These are phyloP conservation scores for Hapalemur alaotrensis DNA, from an alignment of 2,797 vertebrate genomes.

Conservation along the genomic window DNA sequence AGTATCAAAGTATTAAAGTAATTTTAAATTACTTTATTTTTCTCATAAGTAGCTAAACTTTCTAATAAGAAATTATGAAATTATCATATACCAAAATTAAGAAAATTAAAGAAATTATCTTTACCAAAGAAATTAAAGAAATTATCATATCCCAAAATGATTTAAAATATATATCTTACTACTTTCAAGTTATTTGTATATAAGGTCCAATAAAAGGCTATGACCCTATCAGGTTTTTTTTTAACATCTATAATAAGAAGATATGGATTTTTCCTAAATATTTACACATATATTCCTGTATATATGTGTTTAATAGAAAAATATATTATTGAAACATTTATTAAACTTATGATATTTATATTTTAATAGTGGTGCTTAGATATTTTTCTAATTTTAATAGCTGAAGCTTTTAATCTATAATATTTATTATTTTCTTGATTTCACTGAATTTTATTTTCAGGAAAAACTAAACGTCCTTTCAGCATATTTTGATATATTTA, in stretches of 20 bases:
- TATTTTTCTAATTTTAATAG: conserved; percentile 56
- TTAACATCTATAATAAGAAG: neutral
- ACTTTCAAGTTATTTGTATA: conserved; percentile 27
- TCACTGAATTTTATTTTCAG: conserved; percentile 58
- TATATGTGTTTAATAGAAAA: conserved; percentile 40
- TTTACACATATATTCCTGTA: neutral
- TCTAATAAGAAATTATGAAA: conserved; percentile 15
- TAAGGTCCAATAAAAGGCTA: conserved; percentile 35
- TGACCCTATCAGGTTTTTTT: neutral
- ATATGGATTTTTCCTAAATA: conserved; percentile 12
- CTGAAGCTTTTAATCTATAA: conserved; percentile 35
- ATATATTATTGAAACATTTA: conserved; percentile 20
- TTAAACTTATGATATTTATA: conserved; percentile 39
- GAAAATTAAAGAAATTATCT: too few relatives aligned
- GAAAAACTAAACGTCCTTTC: conserved; percentile 12
- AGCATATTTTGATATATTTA: conserved; percentile 34
- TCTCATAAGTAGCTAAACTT: conserved; percentile 8
- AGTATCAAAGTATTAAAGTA: neutral
- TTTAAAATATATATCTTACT: conserved; percentile 14
- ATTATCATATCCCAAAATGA: neutral
- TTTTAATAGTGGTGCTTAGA: conserved; percentile 19
- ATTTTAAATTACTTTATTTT: conserved; percentile 29
- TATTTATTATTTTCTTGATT: conserved; percentile 48
- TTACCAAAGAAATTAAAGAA: neutral
- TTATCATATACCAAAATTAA: too few relatives aligned